Evolutionary conservation across 2,888 invertebrate genomes (phyloP).

Genomic region (Melinaea marsaeus): DNA sequence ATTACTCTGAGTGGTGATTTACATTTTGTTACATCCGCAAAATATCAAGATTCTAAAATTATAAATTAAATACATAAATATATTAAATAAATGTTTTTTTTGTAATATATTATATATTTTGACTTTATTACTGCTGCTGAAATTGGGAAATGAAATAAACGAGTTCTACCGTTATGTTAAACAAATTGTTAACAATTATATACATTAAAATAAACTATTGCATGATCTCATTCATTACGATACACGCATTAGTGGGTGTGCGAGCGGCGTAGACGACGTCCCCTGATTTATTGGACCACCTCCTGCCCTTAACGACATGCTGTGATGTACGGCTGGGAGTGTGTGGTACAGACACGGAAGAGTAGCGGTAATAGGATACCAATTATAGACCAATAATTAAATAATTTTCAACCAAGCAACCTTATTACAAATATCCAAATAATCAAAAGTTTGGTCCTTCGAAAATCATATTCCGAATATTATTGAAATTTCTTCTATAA

Average conservation of each 20-base stretch:
- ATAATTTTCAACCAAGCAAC: too few species aligned
- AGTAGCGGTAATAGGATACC: constrained; percentile 15
- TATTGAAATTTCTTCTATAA: too few species aligned
- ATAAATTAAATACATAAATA: not conserved
- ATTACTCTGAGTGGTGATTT: constrained; percentile 29
- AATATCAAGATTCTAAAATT: not conserved
- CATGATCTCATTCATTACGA: constrained; percentile 71
- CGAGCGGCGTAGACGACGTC: constrained; percentile 66
- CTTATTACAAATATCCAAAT: too few species aligned
- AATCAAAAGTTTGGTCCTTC: too few species aligned
- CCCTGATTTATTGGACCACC: constrained; percentile 75
- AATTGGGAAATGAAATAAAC: too few species aligned
- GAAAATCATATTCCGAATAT: too few species aligned
- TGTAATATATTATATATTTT: not conserved
- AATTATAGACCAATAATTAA: not conserved
- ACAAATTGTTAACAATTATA: not conserved
- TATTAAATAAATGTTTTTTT: not conserved
- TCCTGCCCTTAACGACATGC: constrained; percentile 76
- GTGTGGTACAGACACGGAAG: constrained; percentile 34
- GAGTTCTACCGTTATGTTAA: not conserved
- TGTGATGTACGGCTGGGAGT: constrained; percentile 62
- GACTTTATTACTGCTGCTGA: too few species aligned
- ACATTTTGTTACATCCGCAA: constrained; percentile 12
- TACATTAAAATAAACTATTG: constrained; percentile 39
- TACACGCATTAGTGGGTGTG: constrained; percentile 64